Evolutionary conservation across 2,888 invertebrate species (phyloP).

Genomic region (Nycteola revayana): DNA sequence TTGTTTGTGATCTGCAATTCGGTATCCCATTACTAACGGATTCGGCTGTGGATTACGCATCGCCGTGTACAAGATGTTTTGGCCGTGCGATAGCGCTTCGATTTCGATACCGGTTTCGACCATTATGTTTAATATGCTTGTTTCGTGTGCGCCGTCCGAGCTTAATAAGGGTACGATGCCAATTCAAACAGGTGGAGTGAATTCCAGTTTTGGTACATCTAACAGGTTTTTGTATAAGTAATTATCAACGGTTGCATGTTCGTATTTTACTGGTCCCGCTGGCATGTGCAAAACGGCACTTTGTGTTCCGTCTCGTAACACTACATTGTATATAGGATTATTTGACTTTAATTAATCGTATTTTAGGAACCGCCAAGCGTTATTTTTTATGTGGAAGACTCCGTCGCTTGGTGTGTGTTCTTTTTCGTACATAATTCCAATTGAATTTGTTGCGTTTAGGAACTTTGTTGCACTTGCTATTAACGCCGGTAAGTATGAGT

Average conservation of each 20-base stretch:
- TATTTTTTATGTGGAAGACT: background rate
- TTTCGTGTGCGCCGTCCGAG: constrained; percentile 15
- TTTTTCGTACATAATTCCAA: background rate
- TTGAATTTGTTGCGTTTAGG: background rate
- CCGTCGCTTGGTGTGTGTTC: background rate
- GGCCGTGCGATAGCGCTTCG: constrained; percentile 14
- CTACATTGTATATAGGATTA: constrained; percentile 2
- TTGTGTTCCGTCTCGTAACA: constrained; percentile 3
- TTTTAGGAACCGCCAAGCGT: background rate
- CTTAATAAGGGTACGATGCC: constrained; percentile 17
- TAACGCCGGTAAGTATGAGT: background rate
- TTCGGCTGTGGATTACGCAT: constrained; percentile 19
- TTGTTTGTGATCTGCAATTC: constrained; percentile 4
- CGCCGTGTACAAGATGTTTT: constrained; percentile 12
- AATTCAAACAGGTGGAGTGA: constrained; percentile 2
- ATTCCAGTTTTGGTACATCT: constrained; percentile 2
- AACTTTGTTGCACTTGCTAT: background rate
- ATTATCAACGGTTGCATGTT: constrained; percentile 9
- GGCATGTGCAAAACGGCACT: background rate
- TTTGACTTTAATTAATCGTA: background rate
- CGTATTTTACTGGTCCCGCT: constrained; percentile 3
- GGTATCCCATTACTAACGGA: constrained; percentile 12
- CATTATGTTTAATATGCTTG: constrained; percentile 17
- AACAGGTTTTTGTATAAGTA: constrained; percentile 4
- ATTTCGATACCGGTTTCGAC: constrained; percentile 15